Conservation (phyloP, 2,113 vertebrate species). For the Salvelinus fontinalis region DNA sequence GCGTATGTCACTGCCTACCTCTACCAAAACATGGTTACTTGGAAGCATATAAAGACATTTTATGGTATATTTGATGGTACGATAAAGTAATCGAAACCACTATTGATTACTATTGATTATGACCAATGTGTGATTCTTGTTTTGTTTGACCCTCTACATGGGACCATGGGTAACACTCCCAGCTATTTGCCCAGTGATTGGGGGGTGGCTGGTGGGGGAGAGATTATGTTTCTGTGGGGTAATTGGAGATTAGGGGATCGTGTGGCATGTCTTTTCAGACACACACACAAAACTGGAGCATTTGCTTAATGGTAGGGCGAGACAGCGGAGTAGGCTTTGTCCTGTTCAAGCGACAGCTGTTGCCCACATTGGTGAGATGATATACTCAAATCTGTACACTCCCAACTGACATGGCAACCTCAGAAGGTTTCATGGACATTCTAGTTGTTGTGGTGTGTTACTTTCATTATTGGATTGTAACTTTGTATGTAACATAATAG, state of each 20-base stretch:
- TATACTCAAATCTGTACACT: conserved; percentile 29
- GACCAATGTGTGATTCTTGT: background rate
- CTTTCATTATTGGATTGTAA: background rate
- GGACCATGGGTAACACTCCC: conserved; percentile 22
- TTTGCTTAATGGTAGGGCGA: conserved; percentile 42
- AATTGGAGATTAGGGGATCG: conserved; percentile 52
- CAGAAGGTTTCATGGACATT: conserved; percentile 7
- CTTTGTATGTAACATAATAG: too few species aligned
- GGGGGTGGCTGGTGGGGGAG: conserved; percentile 29
- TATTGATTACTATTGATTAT: too few species aligned
- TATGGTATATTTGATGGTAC: too few species aligned
- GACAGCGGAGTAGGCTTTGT: conserved; percentile 15
- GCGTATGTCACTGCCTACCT: too few species aligned
- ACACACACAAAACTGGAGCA: conserved; percentile 38
- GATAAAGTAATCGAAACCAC: too few species aligned
- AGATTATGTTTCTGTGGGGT: conserved; percentile 52
- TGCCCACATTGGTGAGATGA: conserved; percentile 29
- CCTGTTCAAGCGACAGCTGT: conserved; percentile 44
- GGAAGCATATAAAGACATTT: too few species aligned
- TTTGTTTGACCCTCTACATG: background rate
- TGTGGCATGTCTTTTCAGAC: conserved; percentile 50
- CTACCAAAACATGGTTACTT: too few species aligned
- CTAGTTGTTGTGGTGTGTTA: background rate
- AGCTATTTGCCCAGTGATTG: conserved; percentile 36
- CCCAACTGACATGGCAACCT: conserved; percentile 27